Base-by-base conservation (phyloP, 2,888 invertebrate species). In the Crocallis elinguaria region DNA sequence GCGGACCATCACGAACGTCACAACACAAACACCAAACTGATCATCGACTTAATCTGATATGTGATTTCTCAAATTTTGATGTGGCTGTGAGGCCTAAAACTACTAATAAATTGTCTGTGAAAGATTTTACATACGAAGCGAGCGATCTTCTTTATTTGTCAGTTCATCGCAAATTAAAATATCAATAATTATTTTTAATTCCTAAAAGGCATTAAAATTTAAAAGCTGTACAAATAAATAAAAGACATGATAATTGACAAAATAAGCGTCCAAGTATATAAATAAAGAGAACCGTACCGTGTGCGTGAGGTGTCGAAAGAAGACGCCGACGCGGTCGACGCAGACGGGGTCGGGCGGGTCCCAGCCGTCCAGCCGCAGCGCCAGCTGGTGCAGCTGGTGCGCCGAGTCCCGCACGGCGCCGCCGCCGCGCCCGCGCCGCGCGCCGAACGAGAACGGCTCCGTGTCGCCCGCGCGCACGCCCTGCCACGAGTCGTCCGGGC, bases 301-400 rank as follows among this genome's bases (percentile, higher is more conserved):
- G 25, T 89, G 88, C 48, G 83, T 81, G 53, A 88, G 67, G 3
- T 78, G 93, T n/a, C 97, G 88, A 79, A 99, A 99, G 90, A 96
- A 99, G 33, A 96, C 94, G 1, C 99, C 99, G 14, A 99, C 98
- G 82, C 97, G 95, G 86, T 99, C 99, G 0, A 99, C 97, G 6
- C 98, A 97, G 11, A 99, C 96, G 0, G 99, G 98, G 64, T 95
- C 94, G 42, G 97, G 94, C 64, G 93, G 88, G 61, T 95, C 93
- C 98, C 98, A 99, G 43, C 98, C 98, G 66, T 97, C 96, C 14
- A 99, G 95, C 45, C 96, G 93, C 29, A 99, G 96, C 30, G 95
- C 94, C 58, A 99, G 93, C 84, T 98, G 98, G 90, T 98, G 98
- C 72, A 96, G 93, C 70, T 94, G 65, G 95, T 92, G 73, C 33